Percentiles rank a stretch among this genome's conserved stretches.
These are phyloP conservation scores for Thermophis baileyi DNA, from an alignment of 2,113 vertebrate species.

Conservation along the genomic window DNA sequence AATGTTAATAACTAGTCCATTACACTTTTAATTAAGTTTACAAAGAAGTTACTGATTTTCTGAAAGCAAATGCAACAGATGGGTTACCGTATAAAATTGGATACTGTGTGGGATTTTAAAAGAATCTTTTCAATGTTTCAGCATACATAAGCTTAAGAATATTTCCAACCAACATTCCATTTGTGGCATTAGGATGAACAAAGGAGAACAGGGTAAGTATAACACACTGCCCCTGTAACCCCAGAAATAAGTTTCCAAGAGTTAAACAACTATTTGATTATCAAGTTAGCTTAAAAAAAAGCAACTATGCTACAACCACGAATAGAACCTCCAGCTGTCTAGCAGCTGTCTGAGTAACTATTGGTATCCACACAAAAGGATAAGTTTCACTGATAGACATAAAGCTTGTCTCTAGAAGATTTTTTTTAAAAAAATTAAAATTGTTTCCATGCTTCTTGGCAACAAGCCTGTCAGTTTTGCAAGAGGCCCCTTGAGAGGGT, in stretches of 20 bases:
- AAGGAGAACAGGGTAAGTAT: not conserved
- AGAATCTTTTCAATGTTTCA: not conserved
- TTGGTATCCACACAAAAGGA: not conserved
- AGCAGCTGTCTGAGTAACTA: slow-evolving; percentile 11
- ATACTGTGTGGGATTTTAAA: not conserved
- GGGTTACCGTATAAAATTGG: not conserved
- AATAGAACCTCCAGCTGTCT: slow-evolving; percentile 27
- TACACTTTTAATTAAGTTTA: not conserved
- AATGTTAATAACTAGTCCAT: not conserved
- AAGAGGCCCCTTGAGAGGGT: slow-evolving; percentile 16
- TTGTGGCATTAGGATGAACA: not conserved
- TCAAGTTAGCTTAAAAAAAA: not conserved
- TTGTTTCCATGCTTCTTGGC: slow-evolving; percentile 36
- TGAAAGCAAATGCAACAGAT: not conserved
- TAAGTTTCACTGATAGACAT: slow-evolving; percentile 29
- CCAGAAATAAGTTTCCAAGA: not conserved
- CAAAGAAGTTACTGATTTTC: not conserved
- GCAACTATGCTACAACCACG: not conserved
- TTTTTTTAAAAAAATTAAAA: not conserved
- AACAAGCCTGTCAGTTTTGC: slow-evolving; percentile 8
- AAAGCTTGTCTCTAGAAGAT: slow-evolving; percentile 34
- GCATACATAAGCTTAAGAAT: not conserved
- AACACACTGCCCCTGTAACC: not conserved
- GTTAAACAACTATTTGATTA: not conserved
- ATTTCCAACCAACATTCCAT: not conserved